Base-by-base conservation (phyloP, 2,888 invertebrate genomes). In the Chymomyza procnemis region DNA sequence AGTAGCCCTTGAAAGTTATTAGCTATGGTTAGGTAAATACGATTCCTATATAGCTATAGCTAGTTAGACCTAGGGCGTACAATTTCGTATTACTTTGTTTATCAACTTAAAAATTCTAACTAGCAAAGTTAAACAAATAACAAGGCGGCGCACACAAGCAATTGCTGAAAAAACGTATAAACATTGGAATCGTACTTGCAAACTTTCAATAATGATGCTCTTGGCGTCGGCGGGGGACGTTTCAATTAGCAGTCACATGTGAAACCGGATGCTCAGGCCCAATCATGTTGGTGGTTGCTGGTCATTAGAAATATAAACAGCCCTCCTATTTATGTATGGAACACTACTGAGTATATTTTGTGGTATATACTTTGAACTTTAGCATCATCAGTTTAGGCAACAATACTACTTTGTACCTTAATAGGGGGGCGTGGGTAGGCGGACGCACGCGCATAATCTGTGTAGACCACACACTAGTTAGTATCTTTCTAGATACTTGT, bases 211-310 rank as follows among this genome's bases (percentile, higher is more conserved):
- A 19, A 18, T 61, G 61, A 18, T 61, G 61, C 58, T 55, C 50
- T 5, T n/a, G 22, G 52, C 22, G 12, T 50, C 48, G 60, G 78
- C 80, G 75, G 78, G 78, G 80, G 75, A 76, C 80, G 78, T 74
- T 80, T 88, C 81, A 88, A 86, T 86, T 88, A 88, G 80, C 86
- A 79, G 71, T 64, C 71, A 65, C 61, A 76, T 84, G 87, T 62
- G 83, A 88, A 87, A 76, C 85, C 87, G 87, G 87, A 85, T 87
- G 75, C 73, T 74, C 81, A 86, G 84, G 81, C 62, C 72, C 76
- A 75, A 78, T 69, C 75, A 71, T 62, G 73, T 70, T 65, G 70
- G 61, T 61, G 65, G 67, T 26, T n/a, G 6, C 1, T 65, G 54
- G 61, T 77, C 74, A 82, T 82, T 82, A 67, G 71, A 74, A 54